Evolutionary conservation across 2,888 invertebrate genomes (phyloP).

Genomic region (Andrena fulva): DNA sequence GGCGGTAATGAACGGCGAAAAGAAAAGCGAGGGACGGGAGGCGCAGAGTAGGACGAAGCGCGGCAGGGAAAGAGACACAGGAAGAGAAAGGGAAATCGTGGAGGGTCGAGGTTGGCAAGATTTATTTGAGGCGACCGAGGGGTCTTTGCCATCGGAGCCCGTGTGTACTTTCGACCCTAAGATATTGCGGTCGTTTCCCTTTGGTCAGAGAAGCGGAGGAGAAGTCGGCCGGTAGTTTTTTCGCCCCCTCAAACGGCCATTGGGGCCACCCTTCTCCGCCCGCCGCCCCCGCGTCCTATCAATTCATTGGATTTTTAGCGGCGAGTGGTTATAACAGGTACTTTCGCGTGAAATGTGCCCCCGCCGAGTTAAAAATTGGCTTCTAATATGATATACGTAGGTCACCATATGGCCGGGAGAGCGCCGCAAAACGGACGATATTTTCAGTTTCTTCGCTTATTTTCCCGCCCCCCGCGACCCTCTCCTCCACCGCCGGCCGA

Average conservation of each 20-base stretch:
- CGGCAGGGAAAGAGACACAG: background rate
- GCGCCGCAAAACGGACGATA: conserved; percentile 76
- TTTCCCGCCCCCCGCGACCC: conserved; percentile 20
- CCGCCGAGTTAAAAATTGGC: conserved; percentile 81
- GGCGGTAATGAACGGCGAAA: conserved; percentile 37
- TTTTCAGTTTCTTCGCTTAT: conserved; percentile 65
- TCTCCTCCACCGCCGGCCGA: background rate
- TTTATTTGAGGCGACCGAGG: conserved; percentile 67
- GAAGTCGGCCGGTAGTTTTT: conserved; percentile 68
- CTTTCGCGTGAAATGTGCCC: conserved; percentile 76
- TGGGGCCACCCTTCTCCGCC: conserved; percentile 9
- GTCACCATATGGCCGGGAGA: conserved; percentile 78
- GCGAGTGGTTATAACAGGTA: conserved; percentile 71
- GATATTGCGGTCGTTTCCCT: conserved; percentile 79
- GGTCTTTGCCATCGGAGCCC: conserved; percentile 67
- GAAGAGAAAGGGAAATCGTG: conserved; percentile 36
- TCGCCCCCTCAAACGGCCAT: conserved; percentile 64
- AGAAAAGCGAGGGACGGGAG: conserved; percentile 24
- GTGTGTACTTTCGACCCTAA: conserved; percentile 80
- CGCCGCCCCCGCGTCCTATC: conserved; percentile 47
- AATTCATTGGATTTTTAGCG: conserved; percentile 75
- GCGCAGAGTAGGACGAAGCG: no score
- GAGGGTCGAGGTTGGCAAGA: conserved; percentile 53
- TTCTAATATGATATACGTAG: conserved; percentile 81
- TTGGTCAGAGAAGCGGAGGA: conserved; percentile 70